A percentile compares a stretch with the other conserved stretches of the same genome.
Evolutionary conservation across 2,113 vertebrate species (phyloP).

Genomic region (Conger conger): DNA sequence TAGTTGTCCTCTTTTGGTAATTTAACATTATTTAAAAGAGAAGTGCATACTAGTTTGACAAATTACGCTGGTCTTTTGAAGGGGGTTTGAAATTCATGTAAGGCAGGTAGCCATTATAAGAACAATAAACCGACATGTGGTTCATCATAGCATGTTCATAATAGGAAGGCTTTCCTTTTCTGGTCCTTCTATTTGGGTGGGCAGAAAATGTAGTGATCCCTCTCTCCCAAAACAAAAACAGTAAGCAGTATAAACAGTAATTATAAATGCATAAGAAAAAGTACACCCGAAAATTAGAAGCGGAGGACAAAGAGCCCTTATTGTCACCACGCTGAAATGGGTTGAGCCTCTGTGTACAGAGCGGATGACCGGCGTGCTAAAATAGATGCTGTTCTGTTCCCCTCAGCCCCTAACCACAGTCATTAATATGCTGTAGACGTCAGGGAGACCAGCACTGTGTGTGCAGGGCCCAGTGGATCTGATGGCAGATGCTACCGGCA

Average conservation of each 20-base stretch:
- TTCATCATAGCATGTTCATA: background rate
- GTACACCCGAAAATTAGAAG: background rate
- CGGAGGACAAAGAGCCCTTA: background rate
- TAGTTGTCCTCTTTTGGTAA: background rate
- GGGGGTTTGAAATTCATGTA: background rate
- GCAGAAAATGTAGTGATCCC: background rate
- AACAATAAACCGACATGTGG: background rate
- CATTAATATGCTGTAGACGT: background rate
- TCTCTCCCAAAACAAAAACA: background rate
- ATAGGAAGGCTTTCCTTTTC: slow-evolving; percentile 11
- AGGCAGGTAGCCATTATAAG: background rate
- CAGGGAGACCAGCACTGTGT: background rate
- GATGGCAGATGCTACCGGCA: background rate
- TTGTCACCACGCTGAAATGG: background rate
- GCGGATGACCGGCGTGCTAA: background rate
- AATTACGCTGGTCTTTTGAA: background rate
- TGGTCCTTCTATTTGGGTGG: background rate
- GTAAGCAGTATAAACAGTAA: background rate
- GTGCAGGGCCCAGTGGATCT: background rate
- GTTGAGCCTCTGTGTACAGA: background rate
- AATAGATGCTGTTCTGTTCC: background rate
- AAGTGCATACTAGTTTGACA: background rate
- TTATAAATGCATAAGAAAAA: background rate
- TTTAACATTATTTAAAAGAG: background rate
- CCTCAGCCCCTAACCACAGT: background rate